These are phyloP conservation scores for Phyllotreta striolata DNA, from an alignment of 2,888 invertebrate species.

Conservation along the genomic window DNA sequence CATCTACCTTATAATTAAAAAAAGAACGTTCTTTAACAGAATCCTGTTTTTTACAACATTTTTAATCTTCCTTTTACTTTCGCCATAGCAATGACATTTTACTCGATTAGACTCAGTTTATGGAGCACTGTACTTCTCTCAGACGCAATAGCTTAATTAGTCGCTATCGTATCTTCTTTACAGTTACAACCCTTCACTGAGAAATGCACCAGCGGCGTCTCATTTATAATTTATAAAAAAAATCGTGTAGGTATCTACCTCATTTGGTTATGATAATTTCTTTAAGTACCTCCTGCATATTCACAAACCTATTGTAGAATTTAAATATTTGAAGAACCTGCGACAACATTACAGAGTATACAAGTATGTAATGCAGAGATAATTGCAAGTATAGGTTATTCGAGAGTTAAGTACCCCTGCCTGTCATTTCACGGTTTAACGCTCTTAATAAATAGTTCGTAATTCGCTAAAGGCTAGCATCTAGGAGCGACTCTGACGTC, in stretches of 20 bases:
- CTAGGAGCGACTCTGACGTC: constrained; percentile 5
- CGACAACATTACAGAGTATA: too few relatives aligned
- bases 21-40: too few relatives aligned
- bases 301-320: background rate
- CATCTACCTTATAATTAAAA: too few relatives aligned
- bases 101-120: too few relatives aligned
- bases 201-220: background rate
- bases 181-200: constrained; percentile 20
- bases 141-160: constrained; percentile 31
- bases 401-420: too few relatives aligned
- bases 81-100: too few relatives aligned
- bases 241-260: background rate
- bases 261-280: background rate
- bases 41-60: too few relatives aligned
- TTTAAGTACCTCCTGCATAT: background rate
- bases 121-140: background rate
- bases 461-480: background rate
- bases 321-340: background rate
- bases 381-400: too few relatives aligned
- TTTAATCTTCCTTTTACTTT: too few relatives aligned
- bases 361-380: too few relatives aligned
- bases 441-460: background rate
- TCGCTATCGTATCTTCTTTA: constrained; percentile 22
- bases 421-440: background rate
- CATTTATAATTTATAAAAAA: background rate